phyloP scores from a whole-genome alignment of 2,113 vertebrate genomes.

The Cyanistes caeruleus region DNA sequence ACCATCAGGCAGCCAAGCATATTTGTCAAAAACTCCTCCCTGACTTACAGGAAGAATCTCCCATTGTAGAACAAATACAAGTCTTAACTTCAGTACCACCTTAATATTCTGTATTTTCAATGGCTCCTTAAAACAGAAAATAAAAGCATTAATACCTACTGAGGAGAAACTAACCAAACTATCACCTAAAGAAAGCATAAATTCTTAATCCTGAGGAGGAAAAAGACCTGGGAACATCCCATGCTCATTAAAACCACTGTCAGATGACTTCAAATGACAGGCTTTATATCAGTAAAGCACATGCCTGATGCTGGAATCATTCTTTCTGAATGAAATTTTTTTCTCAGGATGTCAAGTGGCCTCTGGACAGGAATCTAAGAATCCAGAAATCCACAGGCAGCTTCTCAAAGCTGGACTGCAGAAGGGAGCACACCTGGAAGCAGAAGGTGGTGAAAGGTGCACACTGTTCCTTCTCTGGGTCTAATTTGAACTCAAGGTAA shows the following conservation, averaged over 20 bases:
- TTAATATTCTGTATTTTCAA: not conserved
- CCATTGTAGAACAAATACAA: not conserved
- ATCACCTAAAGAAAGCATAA: not conserved
- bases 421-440: not conserved
- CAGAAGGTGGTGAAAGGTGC: not conserved
- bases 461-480: not conserved
- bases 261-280: not conserved
- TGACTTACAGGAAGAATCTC: not conserved
- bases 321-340: not conserved
- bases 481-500: not conserved
- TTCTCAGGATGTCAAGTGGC: not conserved
- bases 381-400: not conserved
- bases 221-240: not conserved
- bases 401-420: not conserved
- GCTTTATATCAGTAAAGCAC: not conserved
- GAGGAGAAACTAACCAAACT: not conserved
- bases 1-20: not conserved
- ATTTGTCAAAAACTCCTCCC: not conserved
- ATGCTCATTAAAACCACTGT: not conserved
- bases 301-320: not conserved
- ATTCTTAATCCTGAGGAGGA: not conserved
- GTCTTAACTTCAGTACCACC: not conserved
- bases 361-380: not conserved
- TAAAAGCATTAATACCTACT: not conserved
- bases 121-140: not conserved